Percentiles rank a stretch among this genome's conserved stretches.
These are phyloP conservation scores for Stigmatopora nigra DNA, from an alignment of 2,113 vertebrate species.

Conservation along the genomic window DNA sequence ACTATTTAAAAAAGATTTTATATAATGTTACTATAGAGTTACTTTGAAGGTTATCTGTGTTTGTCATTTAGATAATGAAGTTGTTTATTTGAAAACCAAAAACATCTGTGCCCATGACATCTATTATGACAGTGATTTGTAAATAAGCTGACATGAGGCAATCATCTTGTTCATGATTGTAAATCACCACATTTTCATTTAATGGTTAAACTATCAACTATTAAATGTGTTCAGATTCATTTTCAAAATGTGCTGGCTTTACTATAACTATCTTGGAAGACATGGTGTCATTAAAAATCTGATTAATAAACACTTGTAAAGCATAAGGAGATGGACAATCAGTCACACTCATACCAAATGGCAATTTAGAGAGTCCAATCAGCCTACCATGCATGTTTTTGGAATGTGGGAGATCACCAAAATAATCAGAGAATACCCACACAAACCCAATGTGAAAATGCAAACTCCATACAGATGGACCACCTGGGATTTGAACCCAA, in stretches of 20 bases:
- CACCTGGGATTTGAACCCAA: too few species aligned
- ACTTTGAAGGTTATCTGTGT: not conserved
- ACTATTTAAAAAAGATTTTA: not conserved
- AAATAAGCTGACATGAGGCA: not conserved
- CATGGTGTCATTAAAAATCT: not conserved
- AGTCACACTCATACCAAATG: too few species aligned
- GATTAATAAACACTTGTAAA: not conserved
- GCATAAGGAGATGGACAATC: too few species aligned
- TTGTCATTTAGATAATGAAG: not conserved
- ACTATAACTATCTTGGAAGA: not conserved
- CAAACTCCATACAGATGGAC: too few species aligned
- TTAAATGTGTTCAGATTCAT: not conserved
- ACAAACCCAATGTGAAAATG: too few species aligned
- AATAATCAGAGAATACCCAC: too few species aligned
- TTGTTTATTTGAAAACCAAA: not conserved
- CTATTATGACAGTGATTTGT: not conserved
- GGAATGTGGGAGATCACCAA: too few species aligned
- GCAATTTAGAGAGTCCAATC: not conserved
- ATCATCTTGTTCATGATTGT: not conserved
- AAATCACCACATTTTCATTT: not conserved
- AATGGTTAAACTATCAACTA: not conserved
- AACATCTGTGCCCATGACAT: not conserved
- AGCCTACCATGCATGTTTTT: too few species aligned
- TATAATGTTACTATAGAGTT: not conserved
- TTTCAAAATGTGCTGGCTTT: not conserved